phyloP scores from a whole-genome alignment of 2,113 vertebrate species.

The Nipponia nippon region DNA sequence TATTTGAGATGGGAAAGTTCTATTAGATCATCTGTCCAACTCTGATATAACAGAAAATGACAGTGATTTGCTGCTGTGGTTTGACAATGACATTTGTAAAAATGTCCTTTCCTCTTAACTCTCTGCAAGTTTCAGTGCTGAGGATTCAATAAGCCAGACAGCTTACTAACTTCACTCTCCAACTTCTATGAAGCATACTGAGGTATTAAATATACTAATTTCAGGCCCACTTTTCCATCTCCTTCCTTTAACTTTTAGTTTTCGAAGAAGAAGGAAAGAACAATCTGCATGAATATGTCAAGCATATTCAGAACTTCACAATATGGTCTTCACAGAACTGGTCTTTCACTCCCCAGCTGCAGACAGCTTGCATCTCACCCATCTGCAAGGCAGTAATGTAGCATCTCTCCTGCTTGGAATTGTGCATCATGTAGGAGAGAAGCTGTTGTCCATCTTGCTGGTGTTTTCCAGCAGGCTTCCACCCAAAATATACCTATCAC shows the following conservation, averaged over 20 bases:
- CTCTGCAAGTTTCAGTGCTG: background rate
- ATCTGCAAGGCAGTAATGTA: background rate
- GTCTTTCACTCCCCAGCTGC: background rate
- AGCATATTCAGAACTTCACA: too few relatives aligned
- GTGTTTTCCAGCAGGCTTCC: background rate
- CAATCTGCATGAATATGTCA: background rate
- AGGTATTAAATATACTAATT: background rate
- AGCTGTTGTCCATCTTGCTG: background rate
- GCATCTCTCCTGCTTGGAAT: background rate
- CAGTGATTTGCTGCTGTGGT: conserved; percentile 27
- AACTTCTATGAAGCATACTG: background rate
- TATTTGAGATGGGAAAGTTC: background rate
- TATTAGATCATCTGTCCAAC: conserved; percentile 18
- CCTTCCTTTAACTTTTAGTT: background rate
- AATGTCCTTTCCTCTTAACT: background rate
- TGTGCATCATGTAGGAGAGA: background rate
- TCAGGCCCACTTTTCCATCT: background rate
- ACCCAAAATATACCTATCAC: background rate
- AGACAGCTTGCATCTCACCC: rapidly evolving
- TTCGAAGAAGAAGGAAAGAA: background rate
- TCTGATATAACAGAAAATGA: conserved; percentile 18
- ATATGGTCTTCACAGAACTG: background rate
- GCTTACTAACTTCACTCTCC: background rate
- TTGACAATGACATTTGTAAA: conserved; percentile 7
- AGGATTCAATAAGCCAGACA: background rate